Percentiles rank a stretch among this genome's conserved stretches.
phyloP scores from a whole-genome alignment of 2,888 invertebrate species.

The Galerucella nymphaeae region DNA sequence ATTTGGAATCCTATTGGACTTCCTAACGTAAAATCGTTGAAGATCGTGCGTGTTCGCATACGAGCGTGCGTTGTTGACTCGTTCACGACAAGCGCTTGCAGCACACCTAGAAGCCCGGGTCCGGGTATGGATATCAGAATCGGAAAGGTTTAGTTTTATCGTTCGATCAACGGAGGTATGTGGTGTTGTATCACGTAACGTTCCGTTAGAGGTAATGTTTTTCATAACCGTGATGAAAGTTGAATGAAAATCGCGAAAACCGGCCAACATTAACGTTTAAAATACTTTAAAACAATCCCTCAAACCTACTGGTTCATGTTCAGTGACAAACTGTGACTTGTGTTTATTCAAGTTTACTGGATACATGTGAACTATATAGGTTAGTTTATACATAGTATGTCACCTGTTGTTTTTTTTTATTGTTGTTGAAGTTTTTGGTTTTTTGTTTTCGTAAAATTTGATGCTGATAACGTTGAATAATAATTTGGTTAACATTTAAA shows the following conservation, averaged over 20 bases:
- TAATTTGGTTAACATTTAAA: neutral
- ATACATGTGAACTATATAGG: conserved; percentile 52
- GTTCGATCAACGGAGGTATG: conserved; percentile 32
- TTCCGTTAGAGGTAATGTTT: conserved; percentile 9
- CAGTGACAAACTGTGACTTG: conserved; percentile 14
- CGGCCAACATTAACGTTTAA: neutral
- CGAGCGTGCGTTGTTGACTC: conserved; percentile 50
- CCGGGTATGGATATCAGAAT: no score
- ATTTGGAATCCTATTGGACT: conserved; percentile 24
- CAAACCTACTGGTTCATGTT: neutral
- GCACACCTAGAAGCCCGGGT: conserved; percentile 55
- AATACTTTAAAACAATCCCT: neutral
- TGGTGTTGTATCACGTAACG: conserved; percentile 34
- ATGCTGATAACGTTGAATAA: conserved; percentile 16
- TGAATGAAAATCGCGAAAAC: conserved; percentile 23
- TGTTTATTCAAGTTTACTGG: conserved; percentile 1
- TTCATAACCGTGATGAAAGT: conserved; percentile 18
- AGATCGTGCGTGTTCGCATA: conserved; percentile 44
- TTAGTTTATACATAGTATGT: conserved; percentile 48
- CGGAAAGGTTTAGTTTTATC: conserved; percentile 27
- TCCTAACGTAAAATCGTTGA: conserved; percentile 36
- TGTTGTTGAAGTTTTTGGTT: neutral
- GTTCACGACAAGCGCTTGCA: conserved; percentile 44
- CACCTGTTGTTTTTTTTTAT: conserved; percentile 46
- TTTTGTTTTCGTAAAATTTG: conserved; percentile 22